A percentile compares a stretch with the other conserved stretches of the same genome.
These are phyloP conservation scores for Pantherophis guttatus DNA, from an alignment of 2,113 vertebrate genomes.

Conservation along the genomic window DNA sequence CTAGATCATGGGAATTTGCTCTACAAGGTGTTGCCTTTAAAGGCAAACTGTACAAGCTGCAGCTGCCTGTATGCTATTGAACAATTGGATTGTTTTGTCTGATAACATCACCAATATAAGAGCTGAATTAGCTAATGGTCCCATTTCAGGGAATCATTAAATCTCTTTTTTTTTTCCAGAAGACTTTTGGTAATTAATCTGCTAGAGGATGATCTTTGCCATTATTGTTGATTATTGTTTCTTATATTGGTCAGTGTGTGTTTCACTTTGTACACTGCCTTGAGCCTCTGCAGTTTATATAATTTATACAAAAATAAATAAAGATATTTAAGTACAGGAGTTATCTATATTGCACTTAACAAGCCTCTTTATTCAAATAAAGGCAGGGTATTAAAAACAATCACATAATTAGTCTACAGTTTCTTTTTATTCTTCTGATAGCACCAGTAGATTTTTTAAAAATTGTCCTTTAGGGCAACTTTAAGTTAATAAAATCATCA, in stretches of 20 bases:
- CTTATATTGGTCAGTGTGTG: neutral
- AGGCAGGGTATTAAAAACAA: no score
- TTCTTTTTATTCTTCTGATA: neutral
- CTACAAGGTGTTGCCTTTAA: neutral
- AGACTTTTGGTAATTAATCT: neutral
- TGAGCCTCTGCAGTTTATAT: neutral
- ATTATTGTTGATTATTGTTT: neutral
- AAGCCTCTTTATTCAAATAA: no score
- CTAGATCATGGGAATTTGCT: neutral
- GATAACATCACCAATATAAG: neutral
- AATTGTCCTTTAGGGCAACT: neutral
- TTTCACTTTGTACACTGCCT: neutral
- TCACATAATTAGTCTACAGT: neutral
- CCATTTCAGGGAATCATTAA: neutral
- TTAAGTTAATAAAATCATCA: neutral
- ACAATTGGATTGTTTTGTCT: neutral
- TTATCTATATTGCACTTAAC: neutral
- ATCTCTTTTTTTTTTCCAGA: neutral
- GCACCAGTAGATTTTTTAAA: neutral
- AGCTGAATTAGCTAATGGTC: neutral
- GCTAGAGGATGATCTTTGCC: neutral
- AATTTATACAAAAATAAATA: neutral
- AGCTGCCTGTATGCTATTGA: neutral
- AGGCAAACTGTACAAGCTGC: neutral
- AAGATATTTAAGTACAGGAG: neutral